Conservation (phyloP, 2,113 vertebrate species). For the Phylloscopus whistleri region DNA sequence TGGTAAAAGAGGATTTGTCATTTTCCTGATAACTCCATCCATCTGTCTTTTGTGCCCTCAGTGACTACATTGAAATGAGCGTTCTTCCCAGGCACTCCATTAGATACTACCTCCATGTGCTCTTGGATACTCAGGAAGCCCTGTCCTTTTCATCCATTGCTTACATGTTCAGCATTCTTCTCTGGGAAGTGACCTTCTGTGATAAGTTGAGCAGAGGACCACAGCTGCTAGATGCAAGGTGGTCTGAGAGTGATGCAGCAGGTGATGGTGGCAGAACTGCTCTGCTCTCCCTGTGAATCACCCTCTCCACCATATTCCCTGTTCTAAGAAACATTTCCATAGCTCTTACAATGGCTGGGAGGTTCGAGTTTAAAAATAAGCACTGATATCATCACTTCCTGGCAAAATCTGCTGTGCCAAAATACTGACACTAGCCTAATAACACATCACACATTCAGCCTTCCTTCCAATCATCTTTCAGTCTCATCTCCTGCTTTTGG, state of each 20-base stretch:
- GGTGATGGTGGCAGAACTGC: background rate
- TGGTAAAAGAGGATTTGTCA: background rate
- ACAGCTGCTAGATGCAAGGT: background rate
- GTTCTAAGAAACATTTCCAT: background rate
- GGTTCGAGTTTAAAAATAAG: background rate
- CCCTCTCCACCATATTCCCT: background rate
- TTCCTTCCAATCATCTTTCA: slow-evolving; percentile 26
- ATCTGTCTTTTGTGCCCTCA: background rate
- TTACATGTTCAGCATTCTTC: background rate
- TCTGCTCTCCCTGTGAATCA: background rate
- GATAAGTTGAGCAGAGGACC: background rate
- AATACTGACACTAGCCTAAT: background rate
- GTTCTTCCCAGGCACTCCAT: background rate
- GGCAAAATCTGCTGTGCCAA: background rate
- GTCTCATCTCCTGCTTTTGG: background rate
- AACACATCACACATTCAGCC: background rate
- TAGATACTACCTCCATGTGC: background rate
- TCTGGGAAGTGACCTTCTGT: background rate
- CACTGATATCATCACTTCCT: background rate
- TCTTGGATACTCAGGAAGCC: background rate
- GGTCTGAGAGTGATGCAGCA: background rate
- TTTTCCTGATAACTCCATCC: background rate
- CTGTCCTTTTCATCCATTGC: background rate
- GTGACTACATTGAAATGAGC: background rate
- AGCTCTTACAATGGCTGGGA: background rate